Conservation (phyloP, 1,140 invertebrate species). For the Matsumurasca onukii region DNA sequence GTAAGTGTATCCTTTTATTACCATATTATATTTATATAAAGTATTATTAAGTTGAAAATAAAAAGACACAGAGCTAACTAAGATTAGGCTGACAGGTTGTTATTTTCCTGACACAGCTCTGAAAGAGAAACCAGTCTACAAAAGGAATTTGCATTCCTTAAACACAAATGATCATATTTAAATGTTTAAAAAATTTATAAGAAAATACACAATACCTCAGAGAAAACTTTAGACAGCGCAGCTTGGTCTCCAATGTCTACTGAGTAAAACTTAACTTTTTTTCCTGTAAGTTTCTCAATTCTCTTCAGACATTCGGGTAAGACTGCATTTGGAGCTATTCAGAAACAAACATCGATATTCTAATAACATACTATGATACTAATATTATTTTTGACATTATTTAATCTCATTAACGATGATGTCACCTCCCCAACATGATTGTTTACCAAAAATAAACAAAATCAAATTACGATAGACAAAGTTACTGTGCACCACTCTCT, state of each 20-base stretch:
- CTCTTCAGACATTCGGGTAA: constrained; percentile 75
- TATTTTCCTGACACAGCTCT: no score
- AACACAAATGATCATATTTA: background rate
- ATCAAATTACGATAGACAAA: no score
- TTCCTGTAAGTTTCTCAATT: constrained; percentile 80
- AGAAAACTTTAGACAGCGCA: constrained; percentile 69
- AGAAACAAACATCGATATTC: constrained; percentile 30
- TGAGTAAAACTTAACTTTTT: constrained; percentile 71
- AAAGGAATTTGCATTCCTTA: no score
- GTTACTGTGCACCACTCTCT: no score
- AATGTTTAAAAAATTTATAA: background rate
- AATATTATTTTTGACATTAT: background rate
- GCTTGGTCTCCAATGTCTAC: constrained; percentile 73
- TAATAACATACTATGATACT: background rate
- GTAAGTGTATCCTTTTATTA: no score
- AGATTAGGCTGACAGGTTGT: no score
- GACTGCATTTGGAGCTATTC: constrained; percentile 45
- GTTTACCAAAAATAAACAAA: no score
- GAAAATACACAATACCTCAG: constrained; percentile 66
- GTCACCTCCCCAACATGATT: no score
- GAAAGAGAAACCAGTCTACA: no score
- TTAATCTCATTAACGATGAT: background rate
- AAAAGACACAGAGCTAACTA: no score
- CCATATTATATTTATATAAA: no score
- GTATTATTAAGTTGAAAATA: no score